Evolutionary conservation across 2,888 invertebrate species (phyloP).

Genomic region (Cryptus viduatorius): DNA sequence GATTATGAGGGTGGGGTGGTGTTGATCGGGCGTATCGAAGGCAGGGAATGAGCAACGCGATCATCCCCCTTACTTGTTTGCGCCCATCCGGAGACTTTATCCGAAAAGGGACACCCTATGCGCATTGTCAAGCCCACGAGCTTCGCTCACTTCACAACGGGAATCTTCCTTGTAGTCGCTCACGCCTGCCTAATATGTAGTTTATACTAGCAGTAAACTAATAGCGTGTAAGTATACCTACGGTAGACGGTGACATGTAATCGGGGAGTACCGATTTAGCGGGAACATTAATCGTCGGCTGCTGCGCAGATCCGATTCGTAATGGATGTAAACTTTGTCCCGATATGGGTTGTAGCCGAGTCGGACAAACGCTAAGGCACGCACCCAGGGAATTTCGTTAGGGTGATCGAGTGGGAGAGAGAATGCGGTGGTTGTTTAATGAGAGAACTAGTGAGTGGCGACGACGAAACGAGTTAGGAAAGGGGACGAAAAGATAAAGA

Average conservation of each 20-base stretch:
- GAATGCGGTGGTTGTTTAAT: constrained; percentile 40
- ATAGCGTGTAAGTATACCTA: constrained; percentile 25
- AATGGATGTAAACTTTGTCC: constrained; percentile 69
- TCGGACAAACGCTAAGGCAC: neutral
- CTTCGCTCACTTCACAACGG: constrained; percentile 53
- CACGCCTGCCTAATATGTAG: constrained; percentile 27
- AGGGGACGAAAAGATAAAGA: constrained; percentile 68
- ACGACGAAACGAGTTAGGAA: constrained; percentile 48
- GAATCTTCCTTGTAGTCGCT: constrained; percentile 33
- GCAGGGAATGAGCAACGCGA: constrained; percentile 55
- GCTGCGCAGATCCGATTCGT: constrained; percentile 73
- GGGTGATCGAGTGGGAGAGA: constrained; percentile 24
- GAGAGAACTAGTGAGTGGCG: constrained; percentile 39
- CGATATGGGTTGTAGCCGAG: constrained; percentile 26
- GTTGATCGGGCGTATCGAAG: constrained; percentile 43
- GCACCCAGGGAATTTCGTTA: constrained; percentile 14
- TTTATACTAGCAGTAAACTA: constrained; percentile 2
- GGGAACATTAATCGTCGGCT: constrained; percentile 73
- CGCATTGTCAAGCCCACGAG: constrained; percentile 22
- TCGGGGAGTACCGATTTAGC: constrained; percentile 30
- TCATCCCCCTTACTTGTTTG: constrained; percentile 52
- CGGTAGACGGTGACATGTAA: constrained; percentile 44
- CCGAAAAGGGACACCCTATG: constrained; percentile 12
- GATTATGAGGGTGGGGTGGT: constrained; percentile 23
- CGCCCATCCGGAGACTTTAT: constrained; percentile 41